A percentile compares a stretch with the other conserved stretches of the same genome.
Conservation (phyloP, 2,888 invertebrate genomes). For the Agrochola macilenta region DNA sequence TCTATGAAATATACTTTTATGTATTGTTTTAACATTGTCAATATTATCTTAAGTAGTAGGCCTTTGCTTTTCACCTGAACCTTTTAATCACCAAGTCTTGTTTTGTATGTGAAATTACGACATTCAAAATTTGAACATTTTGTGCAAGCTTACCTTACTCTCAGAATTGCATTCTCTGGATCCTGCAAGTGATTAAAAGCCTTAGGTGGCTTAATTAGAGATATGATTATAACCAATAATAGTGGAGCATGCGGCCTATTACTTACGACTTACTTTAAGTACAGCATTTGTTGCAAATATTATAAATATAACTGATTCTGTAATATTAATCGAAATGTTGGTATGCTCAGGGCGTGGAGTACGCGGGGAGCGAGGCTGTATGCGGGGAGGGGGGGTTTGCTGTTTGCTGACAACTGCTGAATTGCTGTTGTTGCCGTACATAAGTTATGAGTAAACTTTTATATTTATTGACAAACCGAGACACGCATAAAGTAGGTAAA, state of each 20-base stretch:
- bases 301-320: conserved; percentile 62
- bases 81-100: conserved; percentile 31
- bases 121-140: not conserved
- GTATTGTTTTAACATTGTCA: conserved; percentile 63
- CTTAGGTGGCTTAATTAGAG: conserved; percentile 31
- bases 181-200: conserved; percentile 39
- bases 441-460: conserved; percentile 90
- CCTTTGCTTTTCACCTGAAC: conserved; percentile 50
- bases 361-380: conserved; percentile 87
- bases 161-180: not conserved
- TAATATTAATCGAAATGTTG: conserved; percentile 87
- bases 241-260: conserved; percentile 59
- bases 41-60: conserved; percentile 64
- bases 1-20: conserved; percentile 53
- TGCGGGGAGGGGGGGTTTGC: conserved; percentile 87
- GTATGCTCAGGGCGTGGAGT: conserved; percentile 90
- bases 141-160: conserved; percentile 15
- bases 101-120: conserved; percentile 14
- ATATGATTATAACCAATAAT: conserved; percentile 31
- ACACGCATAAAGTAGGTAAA: conserved; percentile 79
- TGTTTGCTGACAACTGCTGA: conserved; percentile 90
- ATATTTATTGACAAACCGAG: conserved; percentile 86
- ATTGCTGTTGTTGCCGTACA: conserved; percentile 89
- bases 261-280: conserved; percentile 64
- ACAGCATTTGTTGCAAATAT: conserved; percentile 65